These are phyloP conservation scores for Pithys albifrons DNA, from an alignment of 2,113 vertebrate species.

Conservation along the genomic window DNA sequence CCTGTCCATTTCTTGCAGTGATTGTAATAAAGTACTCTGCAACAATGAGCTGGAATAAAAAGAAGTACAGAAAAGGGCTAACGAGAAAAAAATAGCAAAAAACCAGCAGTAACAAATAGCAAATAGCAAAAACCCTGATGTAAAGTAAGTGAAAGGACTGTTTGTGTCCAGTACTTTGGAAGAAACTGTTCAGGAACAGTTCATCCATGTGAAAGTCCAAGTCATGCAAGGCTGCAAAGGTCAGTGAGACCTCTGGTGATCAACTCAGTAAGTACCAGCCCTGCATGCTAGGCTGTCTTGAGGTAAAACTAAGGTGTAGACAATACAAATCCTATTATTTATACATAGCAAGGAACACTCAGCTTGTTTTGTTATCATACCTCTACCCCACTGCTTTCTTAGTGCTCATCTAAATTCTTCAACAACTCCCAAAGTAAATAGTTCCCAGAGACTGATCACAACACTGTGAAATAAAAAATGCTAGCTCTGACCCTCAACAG, in stretches of 20 bases:
- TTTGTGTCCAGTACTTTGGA: constrained; percentile 32
- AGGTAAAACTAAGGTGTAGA: constrained; percentile 1
- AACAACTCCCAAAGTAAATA: background rate
- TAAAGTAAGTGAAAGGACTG: constrained; percentile 42
- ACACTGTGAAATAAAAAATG: background rate
- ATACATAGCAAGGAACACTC: background rate
- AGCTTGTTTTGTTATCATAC: background rate
- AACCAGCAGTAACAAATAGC: background rate
- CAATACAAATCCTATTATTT: constrained; percentile 4
- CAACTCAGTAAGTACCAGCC: constrained; percentile 19
- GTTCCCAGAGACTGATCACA: background rate
- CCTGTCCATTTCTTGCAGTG: background rate
- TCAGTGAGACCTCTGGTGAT: constrained; percentile 69
- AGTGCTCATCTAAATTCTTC: background rate
- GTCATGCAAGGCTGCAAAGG: constrained; percentile 46
- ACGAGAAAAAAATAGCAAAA: background rate
- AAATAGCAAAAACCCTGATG: background rate
- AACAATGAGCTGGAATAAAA: background rate
- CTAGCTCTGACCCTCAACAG: background rate
- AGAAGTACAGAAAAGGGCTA: background rate
- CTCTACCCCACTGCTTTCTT: background rate
- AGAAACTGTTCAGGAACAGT: constrained; percentile 61
- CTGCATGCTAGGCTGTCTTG: background rate
- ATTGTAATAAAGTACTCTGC: background rate
- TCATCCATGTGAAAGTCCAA: constrained; percentile 45